Evolutionary conservation across 2,113 vertebrate genomes (phyloP).

Genomic region (Myotis brandtii): DNA sequence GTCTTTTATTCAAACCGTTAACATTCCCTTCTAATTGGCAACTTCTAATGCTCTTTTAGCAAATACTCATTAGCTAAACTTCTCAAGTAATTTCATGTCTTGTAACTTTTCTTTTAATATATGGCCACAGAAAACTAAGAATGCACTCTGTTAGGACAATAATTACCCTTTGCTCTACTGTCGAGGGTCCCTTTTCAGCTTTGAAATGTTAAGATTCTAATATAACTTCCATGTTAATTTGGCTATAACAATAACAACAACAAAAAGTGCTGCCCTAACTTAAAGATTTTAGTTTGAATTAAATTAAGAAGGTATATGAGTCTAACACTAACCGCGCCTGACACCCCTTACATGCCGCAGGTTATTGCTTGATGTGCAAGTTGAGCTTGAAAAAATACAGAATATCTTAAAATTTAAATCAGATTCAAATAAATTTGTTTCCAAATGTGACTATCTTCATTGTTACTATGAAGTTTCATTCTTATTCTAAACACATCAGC

Average conservation of each 20-base stretch:
- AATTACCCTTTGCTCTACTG: constrained; percentile 16
- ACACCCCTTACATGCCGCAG: neutral
- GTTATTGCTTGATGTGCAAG: neutral
- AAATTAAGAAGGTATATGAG: neutral
- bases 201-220: constrained; percentile 42
- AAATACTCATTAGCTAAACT: constrained; percentile 52
- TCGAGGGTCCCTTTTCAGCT: constrained; percentile 39
- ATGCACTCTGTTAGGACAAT: neutral
- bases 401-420: constrained; percentile 50
- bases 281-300: constrained; percentile 40
- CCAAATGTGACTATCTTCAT: constrained; percentile 40
- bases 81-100: constrained; percentile 40
- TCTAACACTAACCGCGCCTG: neutral
- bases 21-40: constrained; percentile 40
- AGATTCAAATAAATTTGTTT: constrained; percentile 49
- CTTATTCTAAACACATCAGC: constrained; percentile 52
- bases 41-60: constrained; percentile 53
- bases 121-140: constrained; percentile 20
- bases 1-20: constrained; percentile 26
- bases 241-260: constrained; percentile 6
- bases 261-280: neutral
- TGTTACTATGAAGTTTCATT: constrained; percentile 54
- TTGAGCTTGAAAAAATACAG: constrained; percentile 33
- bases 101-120: constrained; percentile 40
- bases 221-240: constrained; percentile 27